Conservation (phyloP, 2,113 vertebrate species). For the Cinclus mexicanus region DNA sequence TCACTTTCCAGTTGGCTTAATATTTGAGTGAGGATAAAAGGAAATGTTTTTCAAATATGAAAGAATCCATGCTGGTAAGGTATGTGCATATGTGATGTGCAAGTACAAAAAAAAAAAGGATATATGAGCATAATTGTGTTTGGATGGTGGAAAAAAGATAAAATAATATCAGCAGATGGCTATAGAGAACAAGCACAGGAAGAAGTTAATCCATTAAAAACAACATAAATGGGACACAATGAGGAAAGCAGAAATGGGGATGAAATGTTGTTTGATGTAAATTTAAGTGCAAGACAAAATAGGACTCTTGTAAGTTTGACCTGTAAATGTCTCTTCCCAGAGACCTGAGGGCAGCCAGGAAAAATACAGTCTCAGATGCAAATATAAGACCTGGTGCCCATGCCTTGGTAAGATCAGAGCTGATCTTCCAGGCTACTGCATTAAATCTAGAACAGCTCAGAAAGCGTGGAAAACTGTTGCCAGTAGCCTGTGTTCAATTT, state of each 20-base stretch:
- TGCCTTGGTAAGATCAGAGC: not conserved
- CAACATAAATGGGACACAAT: not conserved
- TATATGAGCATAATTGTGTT: not conserved
- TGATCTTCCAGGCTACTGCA: not conserved
- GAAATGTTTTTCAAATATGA: constrained; percentile 40
- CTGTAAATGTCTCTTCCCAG: not conserved
- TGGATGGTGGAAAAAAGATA: not conserved
- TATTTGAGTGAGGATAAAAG: constrained; percentile 39
- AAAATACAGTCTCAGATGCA: not conserved
- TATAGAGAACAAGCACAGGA: not conserved
- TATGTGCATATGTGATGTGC: not conserved
- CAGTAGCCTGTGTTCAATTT: not conserved
- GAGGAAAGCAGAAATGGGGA: not conserved
- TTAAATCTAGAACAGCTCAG: not conserved
- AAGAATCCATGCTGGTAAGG: constrained; percentile 1
- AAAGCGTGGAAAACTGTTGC: not conserved
- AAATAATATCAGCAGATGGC: not conserved
- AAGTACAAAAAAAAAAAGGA: not conserved
- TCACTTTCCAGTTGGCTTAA: constrained; percentile 54
- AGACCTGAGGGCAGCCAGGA: not conserved
- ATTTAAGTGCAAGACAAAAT: not conserved
- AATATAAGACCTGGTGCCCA: not conserved
- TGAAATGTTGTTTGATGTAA: not conserved
- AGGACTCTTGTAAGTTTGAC: not conserved
- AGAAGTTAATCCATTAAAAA: not conserved